Evolutionary conservation across 2,888 invertebrate genomes (phyloP).

Genomic region (Pycnomerus fuliginosus): DNA sequence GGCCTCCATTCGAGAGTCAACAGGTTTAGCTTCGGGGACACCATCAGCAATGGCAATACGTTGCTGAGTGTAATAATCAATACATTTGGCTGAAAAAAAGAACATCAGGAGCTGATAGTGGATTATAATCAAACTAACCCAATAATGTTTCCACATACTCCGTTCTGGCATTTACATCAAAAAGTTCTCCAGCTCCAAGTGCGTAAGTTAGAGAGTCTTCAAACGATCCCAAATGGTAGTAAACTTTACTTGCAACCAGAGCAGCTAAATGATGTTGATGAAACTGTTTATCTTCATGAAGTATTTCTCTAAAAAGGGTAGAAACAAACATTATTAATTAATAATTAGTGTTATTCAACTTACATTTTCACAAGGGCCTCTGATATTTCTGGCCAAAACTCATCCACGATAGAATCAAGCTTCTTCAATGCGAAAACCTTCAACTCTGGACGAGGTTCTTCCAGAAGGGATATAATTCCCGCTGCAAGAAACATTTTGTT

Average conservation of each 20-base stretch:
- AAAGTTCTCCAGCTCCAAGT: constrained; percentile 89
- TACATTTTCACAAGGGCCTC: constrained; percentile 96
- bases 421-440: constrained; percentile 93
- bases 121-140: too few species aligned
- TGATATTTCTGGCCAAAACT: constrained; percentile 99
- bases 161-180: constrained; percentile 90
- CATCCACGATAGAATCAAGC: constrained; percentile 90
- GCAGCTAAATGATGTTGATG: constrained; percentile 91
- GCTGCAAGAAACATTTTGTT: constrained; percentile 55
- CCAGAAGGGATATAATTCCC: constrained; percentile 92
- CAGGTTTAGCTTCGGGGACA: constrained; percentile 63
- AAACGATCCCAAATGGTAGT: constrained; percentile 96
- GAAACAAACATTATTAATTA: constrained; percentile 1
- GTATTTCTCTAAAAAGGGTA: constrained; percentile 68
- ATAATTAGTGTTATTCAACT: constrained; percentile 38
- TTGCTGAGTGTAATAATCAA: constrained; percentile 93
- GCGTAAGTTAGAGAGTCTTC: constrained; percentile 97
- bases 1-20: constrained; percentile 82
- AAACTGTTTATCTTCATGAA: constrained; percentile 90
- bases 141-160: constrained; percentile 97
- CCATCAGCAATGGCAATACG: constrained; percentile 73
- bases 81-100: constrained; percentile 92
- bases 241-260: constrained; percentile 96
- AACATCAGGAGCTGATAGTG: too few species aligned
- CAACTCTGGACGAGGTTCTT: constrained; percentile 90